Evolutionary conservation across 2,888 invertebrate species (phyloP).

Genomic region (Dione juno): DNA sequence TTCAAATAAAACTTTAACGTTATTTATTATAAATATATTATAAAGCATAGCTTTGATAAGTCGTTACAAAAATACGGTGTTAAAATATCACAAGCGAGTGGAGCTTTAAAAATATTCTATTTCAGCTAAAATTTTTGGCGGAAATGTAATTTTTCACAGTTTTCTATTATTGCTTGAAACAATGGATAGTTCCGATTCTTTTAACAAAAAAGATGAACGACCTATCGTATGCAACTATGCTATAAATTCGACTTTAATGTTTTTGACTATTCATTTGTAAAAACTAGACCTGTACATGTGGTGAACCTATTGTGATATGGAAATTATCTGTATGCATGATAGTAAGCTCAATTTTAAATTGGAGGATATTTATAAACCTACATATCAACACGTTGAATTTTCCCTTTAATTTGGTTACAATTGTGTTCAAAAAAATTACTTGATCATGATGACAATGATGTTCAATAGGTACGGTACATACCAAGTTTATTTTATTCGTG

Average conservation of each 20-base stretch:
- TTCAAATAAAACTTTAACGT: neutral
- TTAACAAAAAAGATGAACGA: constrained; percentile 26
- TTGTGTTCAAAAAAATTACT: no score
- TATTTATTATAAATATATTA: constrained; percentile 6
- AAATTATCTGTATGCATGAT: neutral
- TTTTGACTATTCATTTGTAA: constrained; percentile 20
- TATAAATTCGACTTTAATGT: constrained; percentile 15
- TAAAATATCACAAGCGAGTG: constrained; percentile 5
- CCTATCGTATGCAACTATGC: constrained; percentile 26
- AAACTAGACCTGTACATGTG: constrained; percentile 11
- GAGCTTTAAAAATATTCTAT: constrained; percentile 17
- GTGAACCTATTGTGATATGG: neutral
- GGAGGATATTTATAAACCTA: neutral
- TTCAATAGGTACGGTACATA: no score
- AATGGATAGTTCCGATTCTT: constrained; percentile 25
- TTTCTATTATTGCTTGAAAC: constrained; percentile 31
- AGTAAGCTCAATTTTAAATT: neutral
- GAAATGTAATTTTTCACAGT: constrained; percentile 27
- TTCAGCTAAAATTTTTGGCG: constrained; percentile 21
- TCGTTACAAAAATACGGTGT: constrained; percentile 9
- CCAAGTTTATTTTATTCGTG: no score
- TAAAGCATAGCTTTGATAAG: neutral
- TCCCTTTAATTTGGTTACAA: no score
- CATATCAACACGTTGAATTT: no score
- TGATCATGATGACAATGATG: no score